Evolutionary conservation across 2,797 vertebrate genomes (phyloP).

Genomic region (Rhinogobio ventralis): DNA sequence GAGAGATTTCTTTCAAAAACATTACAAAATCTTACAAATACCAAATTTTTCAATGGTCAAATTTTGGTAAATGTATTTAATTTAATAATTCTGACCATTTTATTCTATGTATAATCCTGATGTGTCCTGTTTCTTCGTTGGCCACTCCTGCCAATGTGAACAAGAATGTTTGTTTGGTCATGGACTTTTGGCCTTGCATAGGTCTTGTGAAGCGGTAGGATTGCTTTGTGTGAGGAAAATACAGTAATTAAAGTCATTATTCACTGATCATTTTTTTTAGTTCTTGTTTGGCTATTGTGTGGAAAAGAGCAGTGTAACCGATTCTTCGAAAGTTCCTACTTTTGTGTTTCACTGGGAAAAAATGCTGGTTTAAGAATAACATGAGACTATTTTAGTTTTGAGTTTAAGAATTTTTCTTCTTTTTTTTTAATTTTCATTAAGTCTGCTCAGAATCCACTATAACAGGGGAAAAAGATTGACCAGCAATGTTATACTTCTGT

Average conservation of each 20-base stretch:
- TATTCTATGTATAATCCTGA: not conserved
- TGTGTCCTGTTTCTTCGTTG: not conserved
- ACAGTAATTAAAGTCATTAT: not conserved
- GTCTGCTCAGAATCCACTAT: not conserved
- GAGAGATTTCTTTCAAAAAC: not conserved
- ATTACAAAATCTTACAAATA: not conserved
- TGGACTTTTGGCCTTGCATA: not conserved
- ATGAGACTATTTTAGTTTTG: too few relatives aligned
- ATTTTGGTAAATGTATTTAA: not conserved
- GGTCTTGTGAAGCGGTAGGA: not conserved
- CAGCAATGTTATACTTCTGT: slow-evolving; percentile 18
- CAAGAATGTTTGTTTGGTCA: not conserved
- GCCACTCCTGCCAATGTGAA: not conserved
- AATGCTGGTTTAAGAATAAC: not conserved
- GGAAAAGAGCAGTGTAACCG: not conserved
- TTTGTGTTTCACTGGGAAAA: not conserved
- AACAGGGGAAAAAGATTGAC: not conserved
- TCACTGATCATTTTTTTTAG: not conserved
- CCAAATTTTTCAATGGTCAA: not conserved
- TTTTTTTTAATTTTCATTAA: not conserved
- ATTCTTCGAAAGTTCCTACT: not conserved
- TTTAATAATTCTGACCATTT: not conserved
- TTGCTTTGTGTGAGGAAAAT: not conserved
- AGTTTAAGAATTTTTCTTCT: too few relatives aligned
- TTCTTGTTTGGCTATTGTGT: not conserved